A percentile compares a stretch with the other conserved stretches of the same genome.
phyloP scores from a whole-genome alignment of 2,113 vertebrate species.

The Morone saxatilis region DNA sequence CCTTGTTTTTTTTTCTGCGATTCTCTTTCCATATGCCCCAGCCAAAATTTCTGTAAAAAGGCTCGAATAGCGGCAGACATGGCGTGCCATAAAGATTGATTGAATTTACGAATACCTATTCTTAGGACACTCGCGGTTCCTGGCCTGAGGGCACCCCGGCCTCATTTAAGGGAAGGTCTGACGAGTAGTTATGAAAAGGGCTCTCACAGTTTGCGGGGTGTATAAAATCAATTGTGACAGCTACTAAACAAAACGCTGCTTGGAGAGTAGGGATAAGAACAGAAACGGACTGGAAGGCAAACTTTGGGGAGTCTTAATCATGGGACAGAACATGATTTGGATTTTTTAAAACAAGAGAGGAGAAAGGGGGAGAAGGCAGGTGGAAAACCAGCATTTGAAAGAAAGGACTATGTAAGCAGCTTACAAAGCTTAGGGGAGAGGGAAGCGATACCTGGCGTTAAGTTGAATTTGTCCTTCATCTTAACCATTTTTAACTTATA shows the following conservation, averaged over 20 bases:
- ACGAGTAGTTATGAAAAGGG: conserved; percentile 48
- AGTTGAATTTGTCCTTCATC: background rate
- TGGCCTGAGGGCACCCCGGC: background rate
- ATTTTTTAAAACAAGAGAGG: too few relatives aligned
- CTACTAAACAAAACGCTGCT: conserved; percentile 67
- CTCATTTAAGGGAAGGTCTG: conserved; percentile 45
- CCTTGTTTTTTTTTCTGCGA: too few relatives aligned
- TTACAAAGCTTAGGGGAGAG: background rate
- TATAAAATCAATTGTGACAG: conserved; percentile 73
- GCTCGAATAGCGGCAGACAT: background rate
- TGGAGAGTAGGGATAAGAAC: conserved; percentile 67
- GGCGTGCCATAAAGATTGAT: background rate
- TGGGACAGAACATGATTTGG: conserved; percentile 36
- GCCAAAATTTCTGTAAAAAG: background rate
- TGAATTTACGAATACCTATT: background rate
- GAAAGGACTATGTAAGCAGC: background rate
- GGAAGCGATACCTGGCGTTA: background rate
- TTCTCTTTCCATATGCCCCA: background rate
- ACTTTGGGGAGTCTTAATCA: conserved; percentile 65
- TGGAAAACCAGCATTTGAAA: conserved; percentile 16
- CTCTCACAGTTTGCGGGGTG: conserved; percentile 49
- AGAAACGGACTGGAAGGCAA: conserved; percentile 59
- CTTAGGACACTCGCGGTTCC: background rate
- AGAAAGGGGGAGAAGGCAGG: conserved; percentile 11
- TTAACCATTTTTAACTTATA: background rate